Evolutionary conservation across 2,888 invertebrate genomes (phyloP), one percentile per base, ranked within the genome.

Genomic region (Conus canariensis): DNA sequence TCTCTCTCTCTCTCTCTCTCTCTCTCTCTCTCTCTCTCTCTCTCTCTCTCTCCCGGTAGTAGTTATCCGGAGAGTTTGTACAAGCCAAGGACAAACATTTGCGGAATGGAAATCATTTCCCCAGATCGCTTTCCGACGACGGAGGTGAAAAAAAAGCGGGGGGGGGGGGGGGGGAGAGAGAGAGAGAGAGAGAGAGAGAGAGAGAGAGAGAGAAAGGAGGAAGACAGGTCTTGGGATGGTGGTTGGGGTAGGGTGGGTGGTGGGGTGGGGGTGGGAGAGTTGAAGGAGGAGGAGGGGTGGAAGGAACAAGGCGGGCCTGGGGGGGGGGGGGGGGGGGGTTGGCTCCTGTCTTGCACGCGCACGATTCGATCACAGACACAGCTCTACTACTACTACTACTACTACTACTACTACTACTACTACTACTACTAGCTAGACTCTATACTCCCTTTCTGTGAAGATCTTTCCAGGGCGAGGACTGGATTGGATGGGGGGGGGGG

Each of bases 61-160:
- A 56, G 85, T 85, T 89, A 89, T 85, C 89, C 60, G 45, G 58
- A 85, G 64, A 70, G 89, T 89, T 89, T 89, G 89, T 85, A 85
- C 85, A 70, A 89, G 89, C 67, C 85, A 56, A 45, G 89, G 70
- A 85, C 85, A 89, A 89, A 89, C 89, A 89, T 89, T 89, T 89
- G 89, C 85, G 85, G 89, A 89, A 89, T 89, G 89, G 85, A 89
- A 89, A 83, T 89, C 89, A 89, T 89, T 70, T 70, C 89, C 85
- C 83, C 82, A 82, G 83, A 89, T 89, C 89, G 89, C 82, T 89
- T 89, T 83, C 89, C 70, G 45, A 45, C 45, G 45, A 2, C 45
- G 45, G 45, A 45, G 45, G 45, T 45, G 4, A 45, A 45, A 45
- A 45, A 45, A 45, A 45, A 45, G 2, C 0, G 2, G 2, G 2